Evolutionary conservation across 2,888 invertebrate species (phyloP).

Genomic region (Marasmarcha lunaedactyla): DNA sequence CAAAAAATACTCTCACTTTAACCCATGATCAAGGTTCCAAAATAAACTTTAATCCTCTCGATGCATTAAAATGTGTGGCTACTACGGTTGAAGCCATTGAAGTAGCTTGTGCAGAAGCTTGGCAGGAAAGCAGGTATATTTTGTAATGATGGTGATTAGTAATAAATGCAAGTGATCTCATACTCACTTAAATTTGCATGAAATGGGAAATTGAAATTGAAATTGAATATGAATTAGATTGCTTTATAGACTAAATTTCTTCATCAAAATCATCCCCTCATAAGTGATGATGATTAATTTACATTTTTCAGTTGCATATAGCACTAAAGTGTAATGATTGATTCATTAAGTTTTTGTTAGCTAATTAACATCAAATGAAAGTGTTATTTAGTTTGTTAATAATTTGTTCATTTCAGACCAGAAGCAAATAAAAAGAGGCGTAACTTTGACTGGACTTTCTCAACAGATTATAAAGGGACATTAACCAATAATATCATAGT

Average conservation of each 20-base stretch:
- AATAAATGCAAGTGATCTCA: neutral
- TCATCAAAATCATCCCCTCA: no score
- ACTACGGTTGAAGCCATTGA: conserved; percentile 80
- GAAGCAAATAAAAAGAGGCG: conserved; percentile 83
- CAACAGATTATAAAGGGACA: conserved; percentile 91
- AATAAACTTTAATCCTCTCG: conserved; percentile 89
- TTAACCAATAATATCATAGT: conserved; percentile 70
- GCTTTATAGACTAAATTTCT: no score
- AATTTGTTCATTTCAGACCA: conserved; percentile 77
- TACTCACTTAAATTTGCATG: no score
- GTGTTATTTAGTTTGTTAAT: no score
- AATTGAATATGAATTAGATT: no score
- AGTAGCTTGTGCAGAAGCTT: conserved; percentile 90
- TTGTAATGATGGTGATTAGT: neutral
- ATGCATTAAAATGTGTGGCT: conserved; percentile 87
- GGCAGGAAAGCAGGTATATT: conserved; percentile 87
- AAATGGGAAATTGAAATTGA: no score
- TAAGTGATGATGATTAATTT: no score
- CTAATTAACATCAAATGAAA: no score
- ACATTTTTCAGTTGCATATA: no score
- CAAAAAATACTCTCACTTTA: conserved; percentile 84
- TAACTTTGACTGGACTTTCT: conserved; percentile 98
- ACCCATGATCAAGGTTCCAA: conserved; percentile 75
- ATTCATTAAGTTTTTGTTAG: no score
- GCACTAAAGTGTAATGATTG: no score